phyloP scores from a whole-genome alignment of 2,888 invertebrate genomes.

The Xestia sexstrigata region DNA sequence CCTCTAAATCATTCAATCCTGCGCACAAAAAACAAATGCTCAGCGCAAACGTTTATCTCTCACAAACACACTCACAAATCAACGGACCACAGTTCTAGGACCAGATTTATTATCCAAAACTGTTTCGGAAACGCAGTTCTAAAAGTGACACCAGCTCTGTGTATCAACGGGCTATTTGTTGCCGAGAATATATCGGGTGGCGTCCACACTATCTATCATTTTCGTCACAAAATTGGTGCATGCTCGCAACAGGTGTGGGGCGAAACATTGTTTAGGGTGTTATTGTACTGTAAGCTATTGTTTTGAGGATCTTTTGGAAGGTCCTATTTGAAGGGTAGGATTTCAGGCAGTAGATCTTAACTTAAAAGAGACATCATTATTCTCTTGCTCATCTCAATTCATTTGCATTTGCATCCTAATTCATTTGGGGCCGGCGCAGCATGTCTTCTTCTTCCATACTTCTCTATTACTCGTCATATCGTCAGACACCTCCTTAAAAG shows the following conservation, averaged over 20 bases:
- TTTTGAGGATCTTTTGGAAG: not conserved
- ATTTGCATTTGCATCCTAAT: too few species aligned
- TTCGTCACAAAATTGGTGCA: constrained; percentile 60
- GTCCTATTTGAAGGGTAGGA: too few species aligned
- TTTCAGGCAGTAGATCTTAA: not conserved
- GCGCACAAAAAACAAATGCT: constrained; percentile 35
- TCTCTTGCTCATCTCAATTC: too few species aligned
- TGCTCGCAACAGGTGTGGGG: constrained; percentile 66
- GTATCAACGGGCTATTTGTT: constrained; percentile 52
- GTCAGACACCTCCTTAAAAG: too few species aligned
- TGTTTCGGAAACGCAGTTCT: constrained; percentile 51
- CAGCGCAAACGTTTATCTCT: constrained; percentile 49
- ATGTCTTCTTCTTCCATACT: too few species aligned
- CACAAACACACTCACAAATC: constrained; percentile 58
- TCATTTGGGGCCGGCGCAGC: too few species aligned
- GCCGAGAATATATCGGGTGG: constrained; percentile 47
- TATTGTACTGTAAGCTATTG: constrained; percentile 33
- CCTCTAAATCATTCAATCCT: constrained; percentile 40
- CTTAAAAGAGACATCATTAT: not conserved
- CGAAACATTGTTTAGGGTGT: constrained; percentile 36
- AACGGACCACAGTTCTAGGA: constrained; percentile 35
- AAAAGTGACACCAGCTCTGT: constrained; percentile 45
- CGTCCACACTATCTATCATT: constrained; percentile 62
- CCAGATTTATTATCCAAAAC: constrained; percentile 57
- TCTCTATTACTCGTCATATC: too few species aligned